Evolutionary conservation across 2,797 vertebrate species (phyloP), one percentile per base, ranked within the genome.

Genomic region (Hemibagrus guttatus): DNA sequence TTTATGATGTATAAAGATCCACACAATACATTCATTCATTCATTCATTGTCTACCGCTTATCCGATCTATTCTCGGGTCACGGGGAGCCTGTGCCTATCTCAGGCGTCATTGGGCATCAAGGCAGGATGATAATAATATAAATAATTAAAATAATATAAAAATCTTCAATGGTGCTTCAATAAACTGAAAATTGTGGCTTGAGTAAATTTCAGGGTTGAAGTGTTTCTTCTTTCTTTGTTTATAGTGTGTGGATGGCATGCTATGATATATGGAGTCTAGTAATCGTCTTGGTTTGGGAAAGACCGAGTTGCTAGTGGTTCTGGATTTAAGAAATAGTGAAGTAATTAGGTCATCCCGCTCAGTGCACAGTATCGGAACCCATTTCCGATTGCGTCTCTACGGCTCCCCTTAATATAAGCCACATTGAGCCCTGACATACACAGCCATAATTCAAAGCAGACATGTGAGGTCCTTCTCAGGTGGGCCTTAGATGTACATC

Each of bases 281-380:
- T 84, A 58, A 56, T 64, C 71, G 80, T 46, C 75, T 74, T 66
- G 61, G n/a, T 72, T 74, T 81, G 82, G 81, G 71, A 86, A 85
- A 83, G 68, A 86, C 74, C 72, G 42, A 79, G 58, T 88, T 90
- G 83, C 56, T 84, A 76, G 86, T 86, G 85, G 8, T 84, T 89
- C 79, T 88, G 76, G 71, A 91, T 85, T 85, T 86, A 89, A 92
- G 91, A 88, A 93, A 92, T 90, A 91, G 90, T 89, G 78, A 91
- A 90, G 90, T 93, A 92, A 94, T 94, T 93, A 93, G 89, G 90
- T 94, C 89, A 93, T 92, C 92, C 89, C 89, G 88, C 92, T 89
- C 88, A 89, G 91, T 81, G 84, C 88, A 85, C 91, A 93, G 89
- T 90, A 92, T 95, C 91, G 88, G 88, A 92, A 93, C 94, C 89